Base-by-base conservation (phyloP, 2,888 invertebrate genomes). In the Eilema caniola region DNA sequence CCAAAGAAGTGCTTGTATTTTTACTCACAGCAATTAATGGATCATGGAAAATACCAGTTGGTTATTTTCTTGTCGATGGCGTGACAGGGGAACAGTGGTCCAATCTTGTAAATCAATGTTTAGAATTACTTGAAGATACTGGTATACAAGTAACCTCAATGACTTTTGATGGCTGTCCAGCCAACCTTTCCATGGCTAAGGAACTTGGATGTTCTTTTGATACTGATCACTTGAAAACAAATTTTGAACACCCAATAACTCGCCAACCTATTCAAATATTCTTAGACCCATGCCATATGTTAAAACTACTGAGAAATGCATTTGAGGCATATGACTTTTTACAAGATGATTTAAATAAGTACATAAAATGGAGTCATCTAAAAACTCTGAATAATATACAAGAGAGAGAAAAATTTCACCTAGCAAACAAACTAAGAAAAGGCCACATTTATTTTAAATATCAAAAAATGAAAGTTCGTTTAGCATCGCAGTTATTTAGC, bases 401-500 rank as follows among this genome's bases (percentile, higher is more conserved):
- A 47, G 63, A 66, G 14, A 68, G 66, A 37, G 69, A 71, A 67
- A 62, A 73, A 20, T 24, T 73, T 5, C 68, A 73, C 37, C 56
- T 73, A 24, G 69, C 71, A 16, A 73, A 73, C 20, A 71, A 73
- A 65, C 57, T 77, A 20, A 25, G 71, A 28, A 31, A 62, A 31
- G 16, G 28, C 4, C 28, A n/a, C n/a, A n/a, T n/a, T n/a, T n/a
- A n/a, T n/a, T n/a, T n/a, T n/a, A n/a, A n/a, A n/a, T n/a, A n/a
- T 71, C 63, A 56, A 53, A 71, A 74, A 72, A 77, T 77, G 63
- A 76, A 77, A 64, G 75, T 77, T 0, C 31, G 41, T 0, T 66
- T 77, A 3, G 75, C 72, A 3, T 64, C 72, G 2, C 73, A 76
- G 37, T 57, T 75, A 20, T 67, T 77, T 31, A 74, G 73, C 12